phyloP scores from a whole-genome alignment of 53 echinoderm and acorn worm genomes.

The Arbacia lixula region DNA sequence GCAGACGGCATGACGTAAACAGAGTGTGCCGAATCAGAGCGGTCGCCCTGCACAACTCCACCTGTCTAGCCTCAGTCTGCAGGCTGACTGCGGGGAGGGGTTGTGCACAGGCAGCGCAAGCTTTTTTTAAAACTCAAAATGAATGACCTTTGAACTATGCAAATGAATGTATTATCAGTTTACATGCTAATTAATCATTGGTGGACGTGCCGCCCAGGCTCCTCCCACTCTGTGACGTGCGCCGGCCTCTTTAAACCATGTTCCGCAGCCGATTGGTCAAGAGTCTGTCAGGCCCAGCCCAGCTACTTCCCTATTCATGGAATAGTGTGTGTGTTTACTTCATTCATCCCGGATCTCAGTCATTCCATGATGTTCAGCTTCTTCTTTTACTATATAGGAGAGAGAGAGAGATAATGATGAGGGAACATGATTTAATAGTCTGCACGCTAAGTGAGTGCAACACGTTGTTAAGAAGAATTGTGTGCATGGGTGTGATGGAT shows the following conservation, averaged over 20 bases:
- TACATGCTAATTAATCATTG: slow-evolving; percentile 96
- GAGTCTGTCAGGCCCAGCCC: slow-evolving; percentile 6
- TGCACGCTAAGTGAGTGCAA: too few relatives aligned
- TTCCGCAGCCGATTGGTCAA: slow-evolving; percentile 1
- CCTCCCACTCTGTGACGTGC: slow-evolving; percentile 63
- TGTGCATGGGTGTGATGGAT: too few relatives aligned
- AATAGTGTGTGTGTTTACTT: background rate
- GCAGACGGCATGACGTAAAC: slow-evolving; percentile 58
- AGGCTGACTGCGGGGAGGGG: slow-evolving; percentile 37
- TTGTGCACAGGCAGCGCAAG: slow-evolving; percentile 56
- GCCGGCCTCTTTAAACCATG: background rate
- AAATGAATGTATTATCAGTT: slow-evolving; percentile 91
- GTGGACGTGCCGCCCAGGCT: slow-evolving; percentile 56
- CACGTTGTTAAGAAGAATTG: too few relatives aligned
- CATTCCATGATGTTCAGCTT: background rate
- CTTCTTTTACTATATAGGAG: background rate
- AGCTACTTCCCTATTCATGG: slow-evolving; percentile 27
- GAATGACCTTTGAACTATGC: slow-evolving; percentile 99
- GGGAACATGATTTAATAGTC: too few relatives aligned
- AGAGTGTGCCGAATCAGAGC: slow-evolving; percentile 35
- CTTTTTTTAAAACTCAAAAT: slow-evolving; percentile 98
- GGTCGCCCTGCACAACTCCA: slow-evolving; percentile 61
- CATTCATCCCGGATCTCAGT: slow-evolving; percentile 11
- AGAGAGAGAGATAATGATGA: slow-evolving; percentile 5
- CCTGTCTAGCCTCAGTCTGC: too few relatives aligned